Conservation (phyloP, 1,140 invertebrate species). For the Brachionus koreanus region DNA sequence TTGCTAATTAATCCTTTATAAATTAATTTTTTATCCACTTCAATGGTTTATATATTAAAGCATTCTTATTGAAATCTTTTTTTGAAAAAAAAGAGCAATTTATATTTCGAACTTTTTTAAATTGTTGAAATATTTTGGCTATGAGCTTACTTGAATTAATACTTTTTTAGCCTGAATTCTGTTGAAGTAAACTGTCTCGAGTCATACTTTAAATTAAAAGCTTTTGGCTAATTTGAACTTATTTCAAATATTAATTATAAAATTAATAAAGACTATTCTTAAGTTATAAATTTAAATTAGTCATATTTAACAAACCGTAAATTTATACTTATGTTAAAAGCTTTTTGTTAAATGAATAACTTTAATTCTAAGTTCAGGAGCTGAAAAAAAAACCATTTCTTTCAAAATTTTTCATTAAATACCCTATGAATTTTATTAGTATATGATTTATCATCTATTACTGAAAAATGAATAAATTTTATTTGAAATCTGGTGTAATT, state of each 20-base stretch:
- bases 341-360: too few species aligned
- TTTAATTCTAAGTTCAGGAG: too few species aligned
- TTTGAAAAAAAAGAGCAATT: background rate
- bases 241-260: background rate
- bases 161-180: background rate
- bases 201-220: background rate
- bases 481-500: slow-evolving; percentile 1
- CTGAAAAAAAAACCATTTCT: too few species aligned
- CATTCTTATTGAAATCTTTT: background rate
- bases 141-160: background rate
- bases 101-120: background rate
- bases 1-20: background rate
- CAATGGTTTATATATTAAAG: background rate
- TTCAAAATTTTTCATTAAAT: too few species aligned
- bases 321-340: too few species aligned
- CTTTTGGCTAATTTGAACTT: background rate
- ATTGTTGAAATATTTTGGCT: background rate
- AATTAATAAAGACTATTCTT: background rate
- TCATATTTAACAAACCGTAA: too few species aligned
- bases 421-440: background rate
- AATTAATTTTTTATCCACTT: background rate
- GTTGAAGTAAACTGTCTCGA: slow-evolving; percentile 13
- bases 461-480: background rate
- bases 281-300: background rate
- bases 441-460: background rate